phyloP scores from a whole-genome alignment of 2,797 vertebrate genomes.

The Gadopsis marmoratus region DNA sequence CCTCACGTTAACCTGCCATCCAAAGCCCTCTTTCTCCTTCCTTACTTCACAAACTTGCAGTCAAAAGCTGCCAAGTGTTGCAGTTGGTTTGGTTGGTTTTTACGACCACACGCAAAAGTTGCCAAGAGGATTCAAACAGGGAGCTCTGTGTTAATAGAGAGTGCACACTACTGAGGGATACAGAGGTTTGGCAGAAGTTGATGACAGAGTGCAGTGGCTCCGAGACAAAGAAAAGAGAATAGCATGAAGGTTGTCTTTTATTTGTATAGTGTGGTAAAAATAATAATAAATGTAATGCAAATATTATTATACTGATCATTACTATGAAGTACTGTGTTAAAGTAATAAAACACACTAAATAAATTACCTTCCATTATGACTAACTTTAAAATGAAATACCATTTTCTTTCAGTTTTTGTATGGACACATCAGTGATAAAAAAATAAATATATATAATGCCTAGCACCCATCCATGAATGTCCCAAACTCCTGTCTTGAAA shows the following conservation, averaged over 20 bases:
- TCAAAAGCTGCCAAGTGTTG: conserved; percentile 1
- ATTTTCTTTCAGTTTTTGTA: not conserved
- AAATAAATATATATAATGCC: not conserved
- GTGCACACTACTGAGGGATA: not conserved
- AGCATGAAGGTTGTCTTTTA: not conserved
- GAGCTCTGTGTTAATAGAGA: conserved; percentile 1
- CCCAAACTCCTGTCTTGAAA: not conserved
- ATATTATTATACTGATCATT: not conserved
- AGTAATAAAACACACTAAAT: not conserved
- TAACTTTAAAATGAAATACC: not conserved
- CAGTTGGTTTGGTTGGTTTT: conserved; percentile 16
- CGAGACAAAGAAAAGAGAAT: conserved; percentile 3
- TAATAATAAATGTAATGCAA: no score
- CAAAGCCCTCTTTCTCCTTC: conserved; percentile 2
- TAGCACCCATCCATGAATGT: accelerated
- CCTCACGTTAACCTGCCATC: conserved; percentile 12
- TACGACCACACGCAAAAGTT: conserved; percentile 5
- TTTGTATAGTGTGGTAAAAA: not conserved
- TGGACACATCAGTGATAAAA: not conserved
- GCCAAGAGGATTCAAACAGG: conserved; percentile 12
- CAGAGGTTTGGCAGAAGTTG: conserved; percentile 9
- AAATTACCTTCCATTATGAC: not conserved
- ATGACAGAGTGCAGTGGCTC: conserved; percentile 4
- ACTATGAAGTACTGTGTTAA: not conserved
- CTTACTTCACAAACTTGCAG: not conserved